phyloP scores from a whole-genome alignment of 1,140 invertebrate genomes.

The Trichoplusia ni region DNA sequence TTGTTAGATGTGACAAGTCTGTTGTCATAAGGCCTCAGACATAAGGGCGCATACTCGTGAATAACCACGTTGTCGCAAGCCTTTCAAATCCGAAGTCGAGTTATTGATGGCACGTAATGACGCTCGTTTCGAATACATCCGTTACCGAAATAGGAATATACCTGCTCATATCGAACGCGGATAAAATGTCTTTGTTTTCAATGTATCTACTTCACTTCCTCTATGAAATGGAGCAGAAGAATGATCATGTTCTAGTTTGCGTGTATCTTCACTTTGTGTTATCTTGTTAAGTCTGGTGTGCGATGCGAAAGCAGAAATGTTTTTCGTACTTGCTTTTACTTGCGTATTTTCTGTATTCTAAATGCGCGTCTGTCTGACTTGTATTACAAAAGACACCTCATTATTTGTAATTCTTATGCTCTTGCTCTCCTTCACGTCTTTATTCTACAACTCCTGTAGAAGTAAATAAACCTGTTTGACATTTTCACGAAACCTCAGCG shows the following conservation, averaged over 20 bases:
- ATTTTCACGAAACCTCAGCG: constrained; percentile 18
- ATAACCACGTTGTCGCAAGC: constrained; percentile 20
- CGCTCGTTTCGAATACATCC: constrained; percentile 30
- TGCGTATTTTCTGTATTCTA: not conserved
- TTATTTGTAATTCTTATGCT: too few relatives aligned
- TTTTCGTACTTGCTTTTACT: not conserved
- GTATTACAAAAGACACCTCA: too few relatives aligned
- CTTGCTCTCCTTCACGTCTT: too few relatives aligned
- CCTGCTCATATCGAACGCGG: constrained; percentile 17
- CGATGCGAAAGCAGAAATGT: too few relatives aligned
- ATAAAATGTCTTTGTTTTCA: constrained; percentile 37
- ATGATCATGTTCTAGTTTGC: constrained; percentile 1
- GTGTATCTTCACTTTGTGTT: not conserved
- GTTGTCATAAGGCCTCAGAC: constrained; percentile 39
- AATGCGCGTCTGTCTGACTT: not conserved
- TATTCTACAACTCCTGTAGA: too few relatives aligned
- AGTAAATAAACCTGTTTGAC: not conserved
- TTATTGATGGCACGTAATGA: constrained; percentile 52
- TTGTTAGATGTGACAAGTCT: constrained; percentile 37
- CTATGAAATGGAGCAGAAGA: not conserved
- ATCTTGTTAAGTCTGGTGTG: not conserved
- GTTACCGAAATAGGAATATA: constrained; percentile 12
- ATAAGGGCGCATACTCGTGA: constrained; percentile 34
- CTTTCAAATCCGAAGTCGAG: constrained; percentile 39
- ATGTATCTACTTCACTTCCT: constrained; percentile 26